Conservation (phyloP, 2,888 invertebrate species). For the Ernsta delagoae region DNA sequence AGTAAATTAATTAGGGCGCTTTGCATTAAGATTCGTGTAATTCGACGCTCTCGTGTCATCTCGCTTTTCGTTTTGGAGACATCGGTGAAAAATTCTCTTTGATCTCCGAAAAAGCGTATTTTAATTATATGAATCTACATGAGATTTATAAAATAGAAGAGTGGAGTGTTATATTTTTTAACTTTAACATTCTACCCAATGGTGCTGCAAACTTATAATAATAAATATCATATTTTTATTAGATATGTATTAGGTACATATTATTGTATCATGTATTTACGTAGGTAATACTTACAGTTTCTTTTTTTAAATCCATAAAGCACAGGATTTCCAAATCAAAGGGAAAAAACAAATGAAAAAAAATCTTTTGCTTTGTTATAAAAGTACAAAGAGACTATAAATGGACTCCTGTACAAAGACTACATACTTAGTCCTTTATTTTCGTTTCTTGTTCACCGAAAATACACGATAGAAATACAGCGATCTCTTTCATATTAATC, state of each 20-base stretch:
- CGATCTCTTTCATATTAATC: too few species aligned
- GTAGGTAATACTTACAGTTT: not conserved
- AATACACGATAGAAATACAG: too few species aligned
- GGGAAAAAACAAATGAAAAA: too few species aligned
- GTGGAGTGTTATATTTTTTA: too few species aligned
- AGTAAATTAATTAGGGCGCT: constrained; percentile 19
- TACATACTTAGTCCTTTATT: too few species aligned
- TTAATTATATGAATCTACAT: constrained; percentile 2
- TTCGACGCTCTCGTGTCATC: constrained; percentile 6
- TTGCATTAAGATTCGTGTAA: constrained; percentile 17
- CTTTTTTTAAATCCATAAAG: not conserved
- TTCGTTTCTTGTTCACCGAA: too few species aligned
- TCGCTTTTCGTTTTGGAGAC: constrained; percentile 10
- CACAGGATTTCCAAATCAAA: not conserved
- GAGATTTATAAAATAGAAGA: not conserved
- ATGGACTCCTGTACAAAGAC: too few species aligned
- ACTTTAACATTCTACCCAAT: not conserved
- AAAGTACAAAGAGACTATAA: too few species aligned
- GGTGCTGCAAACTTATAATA: not conserved
- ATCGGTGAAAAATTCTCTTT: constrained; percentile 24
- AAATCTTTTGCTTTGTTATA: too few species aligned
- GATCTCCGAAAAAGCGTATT: constrained; percentile 4
- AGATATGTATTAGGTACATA: too few species aligned
- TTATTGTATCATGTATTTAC: not conserved
- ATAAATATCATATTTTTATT: not conserved